Percentiles rank a stretch among this genome's conserved stretches.
These are phyloP conservation scores for Enteromius argenteus DNA, from an alignment of 2,797 vertebrate species.

Conservation along the genomic window DNA sequence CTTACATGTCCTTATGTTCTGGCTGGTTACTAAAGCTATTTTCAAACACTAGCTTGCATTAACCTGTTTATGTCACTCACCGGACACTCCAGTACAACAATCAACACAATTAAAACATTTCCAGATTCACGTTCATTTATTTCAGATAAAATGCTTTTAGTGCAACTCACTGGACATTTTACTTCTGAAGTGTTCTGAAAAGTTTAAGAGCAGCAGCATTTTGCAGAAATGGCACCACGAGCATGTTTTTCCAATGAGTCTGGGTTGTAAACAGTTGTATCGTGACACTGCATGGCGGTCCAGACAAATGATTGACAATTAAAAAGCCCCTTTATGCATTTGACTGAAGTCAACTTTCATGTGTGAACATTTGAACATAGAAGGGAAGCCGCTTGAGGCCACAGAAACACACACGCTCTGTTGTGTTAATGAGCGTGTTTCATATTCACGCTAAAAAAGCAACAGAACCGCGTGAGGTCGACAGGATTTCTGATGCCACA, in stretches of 20 bases:
- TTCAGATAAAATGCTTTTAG: background rate
- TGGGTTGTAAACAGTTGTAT: background rate
- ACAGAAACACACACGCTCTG: slow-evolving; percentile 72
- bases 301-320: slow-evolving; percentile 34
- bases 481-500: slow-evolving; percentile 68
- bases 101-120: background rate
- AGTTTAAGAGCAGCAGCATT: background rate
- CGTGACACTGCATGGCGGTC: slow-evolving; percentile 4
- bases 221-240: background rate
- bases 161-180: background rate
- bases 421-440: slow-evolving; percentile 83
- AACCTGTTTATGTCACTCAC: background rate
- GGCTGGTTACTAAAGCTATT: background rate
- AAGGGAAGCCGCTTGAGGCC: slow-evolving; percentile 70
- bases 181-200: background rate
- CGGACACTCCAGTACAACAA: background rate
- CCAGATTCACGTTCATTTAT: background rate
- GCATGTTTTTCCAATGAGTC: background rate
- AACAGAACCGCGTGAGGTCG: slow-evolving; percentile 71
- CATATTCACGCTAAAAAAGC: slow-evolving; percentile 79
- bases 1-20: background rate
- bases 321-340: slow-evolving; percentile 64
- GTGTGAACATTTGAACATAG: slow-evolving; percentile 76
- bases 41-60: background rate
- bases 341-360: slow-evolving; percentile 72